These are phyloP conservation scores for Oreohelix idahoensis DNA, from an alignment of 1,140 invertebrate species.

Conservation along the genomic window DNA sequence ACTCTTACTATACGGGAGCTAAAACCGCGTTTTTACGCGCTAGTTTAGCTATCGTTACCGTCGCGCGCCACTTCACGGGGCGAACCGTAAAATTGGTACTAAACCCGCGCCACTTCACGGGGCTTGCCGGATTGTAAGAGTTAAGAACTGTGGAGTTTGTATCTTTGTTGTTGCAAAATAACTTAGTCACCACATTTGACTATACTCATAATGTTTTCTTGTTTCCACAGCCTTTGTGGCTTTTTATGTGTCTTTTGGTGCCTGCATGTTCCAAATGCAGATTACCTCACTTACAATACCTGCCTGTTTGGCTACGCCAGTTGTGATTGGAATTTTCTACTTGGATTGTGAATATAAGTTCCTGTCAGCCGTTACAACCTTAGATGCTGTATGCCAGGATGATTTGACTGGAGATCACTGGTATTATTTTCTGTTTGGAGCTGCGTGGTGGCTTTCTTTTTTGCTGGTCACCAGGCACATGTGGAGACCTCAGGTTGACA, in stretches of 20 bases:
- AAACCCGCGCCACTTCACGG: too few relatives aligned
- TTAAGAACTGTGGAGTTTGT: too few relatives aligned
- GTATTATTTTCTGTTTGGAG: constrained; percentile 39
- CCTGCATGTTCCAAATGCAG: constrained; percentile 67
- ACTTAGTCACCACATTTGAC: neutral
- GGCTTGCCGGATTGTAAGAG: too few relatives aligned
- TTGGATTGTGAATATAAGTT: constrained; percentile 20
- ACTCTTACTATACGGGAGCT: too few relatives aligned
- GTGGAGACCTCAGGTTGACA: constrained; percentile 96
- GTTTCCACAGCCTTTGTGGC: constrained; percentile 46
- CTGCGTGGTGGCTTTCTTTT: constrained; percentile 82
- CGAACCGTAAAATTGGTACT: too few relatives aligned
- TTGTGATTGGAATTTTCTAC: constrained; percentile 44
- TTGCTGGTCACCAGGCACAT: constrained; percentile 96
- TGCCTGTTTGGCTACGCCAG: constrained; percentile 56
- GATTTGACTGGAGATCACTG: constrained; percentile 1
- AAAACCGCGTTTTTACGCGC: too few relatives aligned
- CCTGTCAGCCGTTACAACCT: neutral
- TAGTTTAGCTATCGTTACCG: too few relatives aligned
- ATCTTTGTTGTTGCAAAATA: too few relatives aligned
- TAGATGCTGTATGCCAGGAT: neutral
- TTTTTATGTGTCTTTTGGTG: constrained; percentile 56
- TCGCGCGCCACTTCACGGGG: too few relatives aligned
- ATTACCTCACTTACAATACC: constrained; percentile 54
- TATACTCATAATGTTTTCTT: neutral